Evolutionary conservation across 1,140 invertebrate genomes (phyloP), one percentile per base, ranked within the genome.

Genomic region (Lepidurus arcticus): DNA sequence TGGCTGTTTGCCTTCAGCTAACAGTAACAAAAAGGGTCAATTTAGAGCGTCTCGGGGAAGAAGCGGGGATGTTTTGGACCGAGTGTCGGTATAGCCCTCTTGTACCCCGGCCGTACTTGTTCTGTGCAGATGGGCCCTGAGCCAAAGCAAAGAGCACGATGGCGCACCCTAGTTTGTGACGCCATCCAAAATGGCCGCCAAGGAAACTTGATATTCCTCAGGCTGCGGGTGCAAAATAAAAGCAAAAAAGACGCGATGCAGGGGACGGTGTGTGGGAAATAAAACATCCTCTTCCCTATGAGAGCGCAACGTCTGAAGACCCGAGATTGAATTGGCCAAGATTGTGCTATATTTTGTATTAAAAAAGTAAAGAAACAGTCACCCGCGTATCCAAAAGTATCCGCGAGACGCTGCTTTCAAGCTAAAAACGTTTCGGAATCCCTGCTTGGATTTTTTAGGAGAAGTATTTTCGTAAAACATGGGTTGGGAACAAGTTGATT

Each of bases 141-240:
- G 53, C 53, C 8, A 65, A 65, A 65, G 53, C 53, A 65, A 65
- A 65, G 53, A 65, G 53, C 53, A n/a, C 10, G 53, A 65, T 65
- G 53, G 53, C 53, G 53, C 53, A 65, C 53, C 53, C 53, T 21
- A 65, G 53, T 21, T 65, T 65, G 13, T 65, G 53, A 65, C 53
- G 53, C 53, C 53, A 65, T 65, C 5, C 53, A 65, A 65, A 16
- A 65, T 65, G 53, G 53, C 53, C 53, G 53, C 53, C 53, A 16
- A 21, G 16, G 53, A n/a, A 65, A 65, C 53, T 65, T 65, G 53
- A 65, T 65, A 65, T 13, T 65, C 16, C 53, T 16, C 53, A 65
- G 53, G 53, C 53, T 65, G 53, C 21, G 53, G 53, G 53, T 65
- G 53, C 53, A 65, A 65, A 65, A 65, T 65, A 7, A 13, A 65